Conservation (phyloP, 2,113 vertebrate genomes). For the Onychorhynchus coronatus region DNA sequence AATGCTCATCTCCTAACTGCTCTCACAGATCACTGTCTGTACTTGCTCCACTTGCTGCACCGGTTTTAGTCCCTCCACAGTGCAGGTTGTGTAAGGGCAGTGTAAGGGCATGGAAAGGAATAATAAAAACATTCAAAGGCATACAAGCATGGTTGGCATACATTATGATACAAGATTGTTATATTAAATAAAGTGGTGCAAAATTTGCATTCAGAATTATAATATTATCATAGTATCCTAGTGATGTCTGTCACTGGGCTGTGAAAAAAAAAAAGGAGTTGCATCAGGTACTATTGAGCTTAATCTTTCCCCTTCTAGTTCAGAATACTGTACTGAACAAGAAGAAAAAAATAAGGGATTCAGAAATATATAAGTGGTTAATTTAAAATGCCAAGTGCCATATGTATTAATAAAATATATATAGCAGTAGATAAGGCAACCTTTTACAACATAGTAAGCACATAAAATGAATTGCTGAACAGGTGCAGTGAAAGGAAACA, state of each 20-base stretch:
- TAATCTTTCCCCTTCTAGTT: neutral
- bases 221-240: neutral
- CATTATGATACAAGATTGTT: neutral
- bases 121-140: neutral
- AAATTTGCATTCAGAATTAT: neutral
- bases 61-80: neutral
- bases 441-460: neutral
- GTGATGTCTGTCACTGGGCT: neutral
- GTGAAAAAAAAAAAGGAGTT: neutral
- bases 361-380: neutral
- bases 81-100: neutral
- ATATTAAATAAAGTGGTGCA: neutral
- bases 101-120: neutral
- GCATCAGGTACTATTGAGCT: neutral
- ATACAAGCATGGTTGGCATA: neutral
- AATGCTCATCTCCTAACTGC: neutral
- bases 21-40: neutral
- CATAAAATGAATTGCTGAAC: conserved; percentile 5
- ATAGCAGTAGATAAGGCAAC: neutral
- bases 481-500: neutral
- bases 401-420: conserved; percentile 11
- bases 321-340: neutral
- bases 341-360: neutral
- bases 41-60: neutral
- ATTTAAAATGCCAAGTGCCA: conserved; percentile 9